phyloP scores from a whole-genome alignment of 2,113 vertebrate genomes.

The Petaurus breviceps region DNA sequence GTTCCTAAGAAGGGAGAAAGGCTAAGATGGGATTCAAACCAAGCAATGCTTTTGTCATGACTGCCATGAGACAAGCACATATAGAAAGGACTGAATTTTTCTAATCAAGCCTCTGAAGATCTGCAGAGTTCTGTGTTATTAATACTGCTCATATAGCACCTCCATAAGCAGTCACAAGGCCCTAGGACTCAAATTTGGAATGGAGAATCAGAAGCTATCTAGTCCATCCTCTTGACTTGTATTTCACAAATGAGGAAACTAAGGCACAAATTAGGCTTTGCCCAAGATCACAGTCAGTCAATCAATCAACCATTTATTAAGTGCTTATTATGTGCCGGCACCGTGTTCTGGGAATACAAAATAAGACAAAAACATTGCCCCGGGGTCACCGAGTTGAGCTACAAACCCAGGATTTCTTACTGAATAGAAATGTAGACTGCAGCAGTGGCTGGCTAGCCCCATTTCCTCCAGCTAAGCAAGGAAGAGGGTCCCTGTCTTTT shows the following conservation, averaged over 20 bases:
- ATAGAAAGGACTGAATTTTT: neutral
- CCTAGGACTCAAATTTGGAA: neutral
- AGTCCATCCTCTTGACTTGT: neutral
- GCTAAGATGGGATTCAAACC: neutral
- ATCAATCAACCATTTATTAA: neutral
- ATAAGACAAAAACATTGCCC: neutral
- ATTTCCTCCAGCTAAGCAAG: slow-evolving; percentile 11
- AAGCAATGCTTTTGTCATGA: neutral
- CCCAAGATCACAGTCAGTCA: neutral
- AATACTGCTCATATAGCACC: neutral
- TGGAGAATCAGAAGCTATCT: neutral
- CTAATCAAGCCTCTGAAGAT: neutral
- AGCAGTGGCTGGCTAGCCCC: neutral
- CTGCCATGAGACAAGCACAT: too few relatives aligned
- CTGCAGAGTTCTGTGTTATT: neutral
- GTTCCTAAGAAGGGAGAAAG: neutral
- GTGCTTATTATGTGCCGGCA: neutral
- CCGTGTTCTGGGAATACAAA: neutral
- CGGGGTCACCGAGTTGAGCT: neutral
- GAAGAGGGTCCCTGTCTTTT: slow-evolving; percentile 34
- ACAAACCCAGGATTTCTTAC: neutral
- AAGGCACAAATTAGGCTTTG: neutral
- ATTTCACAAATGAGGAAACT: neutral
- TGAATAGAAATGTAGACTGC: neutral
- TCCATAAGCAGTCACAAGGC: too few relatives aligned